Conservation (phyloP, 2,888 invertebrate species). For the Tridacna gigas region DNA sequence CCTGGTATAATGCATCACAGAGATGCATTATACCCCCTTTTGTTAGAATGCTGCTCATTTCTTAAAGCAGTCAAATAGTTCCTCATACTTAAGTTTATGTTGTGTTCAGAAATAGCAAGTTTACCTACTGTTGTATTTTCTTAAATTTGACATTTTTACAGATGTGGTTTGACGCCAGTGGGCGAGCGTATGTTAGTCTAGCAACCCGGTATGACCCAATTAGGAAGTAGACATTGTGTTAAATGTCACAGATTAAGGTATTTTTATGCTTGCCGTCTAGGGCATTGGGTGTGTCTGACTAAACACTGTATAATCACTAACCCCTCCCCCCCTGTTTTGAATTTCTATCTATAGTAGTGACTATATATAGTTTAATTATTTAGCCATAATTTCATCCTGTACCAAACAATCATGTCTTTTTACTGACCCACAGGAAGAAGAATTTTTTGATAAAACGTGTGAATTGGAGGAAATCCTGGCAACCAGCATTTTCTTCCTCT, state of each 20-base stretch:
- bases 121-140: too few relatives aligned
- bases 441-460: too few relatives aligned
- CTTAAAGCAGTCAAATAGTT: too few relatives aligned
- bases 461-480: too few relatives aligned
- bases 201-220: conserved; percentile 82
- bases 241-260: neutral
- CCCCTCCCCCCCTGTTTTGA: neutral
- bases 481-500: too few relatives aligned
- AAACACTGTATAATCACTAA: conserved; percentile 15
- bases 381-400: neutral
- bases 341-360: neutral
- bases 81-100: too few relatives aligned
- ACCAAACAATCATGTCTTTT: neutral
- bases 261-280: conserved; percentile 13
- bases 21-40: too few relatives aligned
- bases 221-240: conserved; percentile 69
- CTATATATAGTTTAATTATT: neutral
- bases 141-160: conserved; percentile 62
- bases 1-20: too few relatives aligned
- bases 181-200: conserved; percentile 80
- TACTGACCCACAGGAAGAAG: neutral
- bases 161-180: conserved; percentile 83
- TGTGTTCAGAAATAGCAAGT: too few relatives aligned
- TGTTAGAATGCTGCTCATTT: too few relatives aligned
- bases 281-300: conserved; percentile 25